Evolutionary conservation across 2,113 vertebrate species (phyloP).

Genomic region (Tyto alba): DNA sequence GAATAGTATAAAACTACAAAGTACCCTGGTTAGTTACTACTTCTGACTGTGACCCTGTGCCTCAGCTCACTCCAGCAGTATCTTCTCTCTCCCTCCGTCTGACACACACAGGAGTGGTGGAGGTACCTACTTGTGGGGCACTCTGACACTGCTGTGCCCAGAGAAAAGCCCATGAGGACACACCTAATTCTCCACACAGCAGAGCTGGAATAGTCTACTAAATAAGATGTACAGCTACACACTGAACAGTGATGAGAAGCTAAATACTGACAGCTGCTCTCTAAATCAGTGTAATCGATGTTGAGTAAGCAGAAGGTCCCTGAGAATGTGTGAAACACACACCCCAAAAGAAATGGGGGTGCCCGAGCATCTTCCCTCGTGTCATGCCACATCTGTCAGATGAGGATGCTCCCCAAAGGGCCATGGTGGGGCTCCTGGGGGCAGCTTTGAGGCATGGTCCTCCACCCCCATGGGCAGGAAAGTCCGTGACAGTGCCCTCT

Average conservation of each 20-base stretch:
- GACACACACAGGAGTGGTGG: too few relatives aligned
- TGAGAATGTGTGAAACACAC: background rate
- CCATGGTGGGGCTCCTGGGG: too few relatives aligned
- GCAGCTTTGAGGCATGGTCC: background rate
- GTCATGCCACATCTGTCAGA: accelerated
- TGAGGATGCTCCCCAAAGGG: accelerated
- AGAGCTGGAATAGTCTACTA: background rate
- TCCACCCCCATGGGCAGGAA: background rate
- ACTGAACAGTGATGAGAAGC: background rate
- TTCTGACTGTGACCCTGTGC: background rate
- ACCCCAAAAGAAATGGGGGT: background rate
- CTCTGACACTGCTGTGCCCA: background rate
- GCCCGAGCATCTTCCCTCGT: accelerated
- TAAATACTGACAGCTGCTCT: background rate
- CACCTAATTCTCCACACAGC: background rate
- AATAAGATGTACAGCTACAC: background rate
- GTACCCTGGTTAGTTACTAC: accelerated
- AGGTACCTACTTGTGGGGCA: background rate
- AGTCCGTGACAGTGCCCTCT: background rate
- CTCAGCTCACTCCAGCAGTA: background rate
- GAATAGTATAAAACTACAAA: background rate
- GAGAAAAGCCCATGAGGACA: background rate
- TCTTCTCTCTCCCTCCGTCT: background rate
- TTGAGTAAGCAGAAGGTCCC: background rate
- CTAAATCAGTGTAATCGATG: background rate